Base-by-base conservation (phyloP, 2,888 invertebrate genomes). In the Pachliopta kotzebuea region DNA sequence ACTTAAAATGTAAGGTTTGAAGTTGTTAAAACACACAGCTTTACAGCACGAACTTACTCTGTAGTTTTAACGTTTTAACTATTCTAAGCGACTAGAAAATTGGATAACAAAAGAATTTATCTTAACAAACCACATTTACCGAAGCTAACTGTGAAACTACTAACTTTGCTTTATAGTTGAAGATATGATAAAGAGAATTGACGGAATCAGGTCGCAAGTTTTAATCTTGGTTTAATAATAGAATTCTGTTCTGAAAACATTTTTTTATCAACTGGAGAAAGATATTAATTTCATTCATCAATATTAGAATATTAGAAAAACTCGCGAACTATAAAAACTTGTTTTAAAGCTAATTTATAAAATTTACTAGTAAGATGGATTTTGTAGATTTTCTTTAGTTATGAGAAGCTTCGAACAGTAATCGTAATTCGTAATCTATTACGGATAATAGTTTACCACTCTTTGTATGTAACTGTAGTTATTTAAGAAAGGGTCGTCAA, bases 161-260 rank as follows among this genome's bases (percentile, higher is more conserved):
- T 56, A 21, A 56, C 26, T n/a, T 31, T 56, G 31, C 23, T 37
- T 42, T 26, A n/a, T n/a, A 37, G 45, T 20, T 45, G 26, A 45
- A 54, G n/a, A 60, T 24, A 55, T 26, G 24, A 23, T 60, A 20
- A 54, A 31, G 31, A 18, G 9, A 60, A 55, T 54, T 55, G 54
- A 60, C 60, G 37, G 54, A 60, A 60, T 45, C 26, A 60, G 60
- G 54, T 17, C 60, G 60, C 54, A 55, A n/a, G 18, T 60, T 55
- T 60, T 60, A 60, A 45, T 60, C 60, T 60, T 31, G 23, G 37
- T 54, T 54, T 23, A 23, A 54, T 14, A 54, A 26, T 54, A 52
- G 11, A 52, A 52, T 21, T 52, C 50, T 23, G 14, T 45, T 45
- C 45, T 45, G 45, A 45, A 45, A 7, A 45, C 11, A 11, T 37